These are phyloP conservation scores for Piezodorus guildinii DNA, from an alignment of 1,140 invertebrate species.

Conservation along the genomic window DNA sequence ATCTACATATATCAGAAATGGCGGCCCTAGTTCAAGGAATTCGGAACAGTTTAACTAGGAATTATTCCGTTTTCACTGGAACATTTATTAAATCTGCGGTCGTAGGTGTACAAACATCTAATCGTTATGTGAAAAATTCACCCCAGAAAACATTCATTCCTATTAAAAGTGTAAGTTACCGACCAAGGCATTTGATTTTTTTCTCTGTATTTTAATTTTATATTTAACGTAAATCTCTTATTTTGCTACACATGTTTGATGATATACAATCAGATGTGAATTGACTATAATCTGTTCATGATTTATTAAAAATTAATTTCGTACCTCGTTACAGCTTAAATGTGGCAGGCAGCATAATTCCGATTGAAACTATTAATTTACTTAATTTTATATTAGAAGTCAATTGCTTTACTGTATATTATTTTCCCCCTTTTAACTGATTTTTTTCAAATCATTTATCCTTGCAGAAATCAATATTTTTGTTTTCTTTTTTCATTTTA, in stretches of 20 bases:
- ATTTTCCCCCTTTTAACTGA: too few relatives aligned
- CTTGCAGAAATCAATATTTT: too few relatives aligned
- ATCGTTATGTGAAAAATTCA: neutral
- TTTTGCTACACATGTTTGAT: too few relatives aligned
- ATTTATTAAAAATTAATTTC: neutral
- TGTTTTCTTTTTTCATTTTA: too few relatives aligned
- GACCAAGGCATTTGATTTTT: neutral
- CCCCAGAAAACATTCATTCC: neutral
- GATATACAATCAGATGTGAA: neutral
- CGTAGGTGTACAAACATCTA: slow-evolving; percentile 16
- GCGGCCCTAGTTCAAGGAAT: slow-evolving; percentile 25
- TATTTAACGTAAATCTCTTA: neutral
- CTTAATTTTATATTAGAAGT: too few relatives aligned
- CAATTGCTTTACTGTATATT: too few relatives aligned
- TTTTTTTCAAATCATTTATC: too few relatives aligned
- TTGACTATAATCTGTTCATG: neutral
- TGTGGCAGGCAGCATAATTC: too few relatives aligned
- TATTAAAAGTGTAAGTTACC: slow-evolving; percentile 5
- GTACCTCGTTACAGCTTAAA: too few relatives aligned
- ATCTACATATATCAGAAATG: slow-evolving; percentile 21
- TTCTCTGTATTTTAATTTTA: neutral
- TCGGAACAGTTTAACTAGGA: slow-evolving; percentile 19
- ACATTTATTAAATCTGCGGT: slow-evolving; percentile 16
- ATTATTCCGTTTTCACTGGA: slow-evolving; percentile 17
- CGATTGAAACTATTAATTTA: too few relatives aligned